Base-by-base conservation (phyloP, 2,888 invertebrate genomes). In the Sinopyrophorus schimmeli region DNA sequence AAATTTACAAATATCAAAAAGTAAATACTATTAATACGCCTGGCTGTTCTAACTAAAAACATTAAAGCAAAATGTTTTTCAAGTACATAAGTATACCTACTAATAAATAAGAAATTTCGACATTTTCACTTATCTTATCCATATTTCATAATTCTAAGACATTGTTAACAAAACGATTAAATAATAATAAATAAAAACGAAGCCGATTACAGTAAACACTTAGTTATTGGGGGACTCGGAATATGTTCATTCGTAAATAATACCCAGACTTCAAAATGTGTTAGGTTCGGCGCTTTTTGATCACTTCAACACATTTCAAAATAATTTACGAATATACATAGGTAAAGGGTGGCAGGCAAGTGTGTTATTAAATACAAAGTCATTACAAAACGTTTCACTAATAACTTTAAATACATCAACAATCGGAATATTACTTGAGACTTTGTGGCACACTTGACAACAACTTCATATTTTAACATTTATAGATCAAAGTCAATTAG, bases 221-320 rank as follows among this genome's bases (percentile, higher is more conserved):
- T 28, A 14, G 26, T 17, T 21, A 15, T n/a, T n/a, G n/a, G n/a
- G n/a, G n/a, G n/a, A 30, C 27, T 15, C 21, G 28, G 48, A 32
- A 48, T 32, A 38, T 23, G 35, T 35, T 42, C 32, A 49, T 39
- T 44, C 43, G 16, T 49, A 49, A 49, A 49, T 20, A 39, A 44
- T 20, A 49, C 44, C 43, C 49, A 49, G 44, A 39, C 37, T 42
- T 44, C 28, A 37, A 42, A 48, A 42, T 31, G 16, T 37, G 35
- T n/a, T n/a, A 24, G 24, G 10, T 24, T 24, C 24, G n/a, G 7
- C n/a, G 15, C 9, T 7, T n/a, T 21, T 21, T 21, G 2, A 21
- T 21, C 9, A n/a, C 9, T 14, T 15, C 24, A 27, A 15, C 34
- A 32, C 6, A 40, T 26, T 42, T 41, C 12, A 38, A 39, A 48